Evolutionary conservation across 1,140 invertebrate species (phyloP).

Genomic region (Lineus longissimus): DNA sequence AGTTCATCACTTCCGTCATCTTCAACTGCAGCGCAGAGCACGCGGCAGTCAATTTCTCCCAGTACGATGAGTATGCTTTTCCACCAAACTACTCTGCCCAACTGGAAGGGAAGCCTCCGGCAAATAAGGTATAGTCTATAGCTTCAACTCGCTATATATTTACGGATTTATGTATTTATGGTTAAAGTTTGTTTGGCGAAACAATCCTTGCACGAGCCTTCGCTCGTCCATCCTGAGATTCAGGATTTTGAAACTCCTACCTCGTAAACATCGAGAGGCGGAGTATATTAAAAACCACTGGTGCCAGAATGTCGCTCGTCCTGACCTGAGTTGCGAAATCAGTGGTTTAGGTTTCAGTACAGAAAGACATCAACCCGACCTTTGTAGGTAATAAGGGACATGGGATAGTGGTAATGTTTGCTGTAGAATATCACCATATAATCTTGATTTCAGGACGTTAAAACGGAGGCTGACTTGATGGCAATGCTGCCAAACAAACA

Average conservation of each 20-base stretch:
- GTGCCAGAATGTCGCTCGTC: too few relatives aligned
- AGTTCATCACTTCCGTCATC: slow-evolving; percentile 50
- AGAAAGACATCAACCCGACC: neutral
- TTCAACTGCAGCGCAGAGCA: slow-evolving; percentile 56
- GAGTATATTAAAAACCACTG: too few relatives aligned
- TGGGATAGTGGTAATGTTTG: neutral
- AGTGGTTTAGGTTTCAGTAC: neutral
- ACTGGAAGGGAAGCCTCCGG: slow-evolving; percentile 45
- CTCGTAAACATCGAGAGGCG: too few relatives aligned
- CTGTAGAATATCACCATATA: neutral
- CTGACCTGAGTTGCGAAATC: neutral
- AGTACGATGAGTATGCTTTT: slow-evolving; percentile 54
- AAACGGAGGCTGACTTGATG: slow-evolving; percentile 43
- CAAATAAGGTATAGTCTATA: slow-evolving; percentile 40
- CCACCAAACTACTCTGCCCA: slow-evolving; percentile 57
- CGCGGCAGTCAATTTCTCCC: slow-evolving; percentile 55
- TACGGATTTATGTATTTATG: neutral
- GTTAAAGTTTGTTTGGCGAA: neutral
- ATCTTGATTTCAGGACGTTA: neutral
- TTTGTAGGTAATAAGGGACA: neutral
- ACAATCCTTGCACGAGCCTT: neutral
- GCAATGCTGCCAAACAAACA: slow-evolving; percentile 39
- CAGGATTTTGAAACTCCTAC: neutral
- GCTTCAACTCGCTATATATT: neutral
- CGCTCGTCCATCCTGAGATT: neutral